These are phyloP conservation scores for Lemur catta DNA, from an alignment of 2,797 vertebrate species.

Conservation along the genomic window DNA sequence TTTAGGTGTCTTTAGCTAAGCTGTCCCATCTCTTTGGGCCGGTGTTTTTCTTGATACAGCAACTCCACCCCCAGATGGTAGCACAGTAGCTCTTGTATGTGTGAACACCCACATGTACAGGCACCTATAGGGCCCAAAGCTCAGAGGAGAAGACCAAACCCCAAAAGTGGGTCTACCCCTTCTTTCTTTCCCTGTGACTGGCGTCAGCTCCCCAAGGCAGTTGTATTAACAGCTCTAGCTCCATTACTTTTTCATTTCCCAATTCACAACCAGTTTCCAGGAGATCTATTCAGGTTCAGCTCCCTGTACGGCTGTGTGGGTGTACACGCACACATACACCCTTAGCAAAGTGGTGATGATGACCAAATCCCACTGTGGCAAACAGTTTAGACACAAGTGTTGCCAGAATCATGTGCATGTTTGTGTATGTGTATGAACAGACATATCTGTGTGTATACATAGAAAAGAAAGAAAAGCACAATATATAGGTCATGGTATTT, in stretches of 20 bases:
- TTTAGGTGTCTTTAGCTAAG: neutral
- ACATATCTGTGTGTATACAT: neutral
- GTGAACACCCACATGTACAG: too few species aligned
- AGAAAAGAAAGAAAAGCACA: neutral
- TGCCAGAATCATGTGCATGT: neutral
- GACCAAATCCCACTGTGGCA: neutral
- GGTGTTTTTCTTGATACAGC: neutral
- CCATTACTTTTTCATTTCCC: neutral
- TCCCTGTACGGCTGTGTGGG: rapidly evolving
- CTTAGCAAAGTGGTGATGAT: neutral
- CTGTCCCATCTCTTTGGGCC: neutral
- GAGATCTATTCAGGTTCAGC: neutral
- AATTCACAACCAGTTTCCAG: neutral
- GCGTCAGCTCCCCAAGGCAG: neutral
- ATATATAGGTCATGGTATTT: neutral
- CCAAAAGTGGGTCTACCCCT: neutral
- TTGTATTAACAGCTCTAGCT: neutral
- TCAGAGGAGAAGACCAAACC: neutral
- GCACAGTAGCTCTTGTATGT: neutral
- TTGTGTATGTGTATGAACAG: neutral
- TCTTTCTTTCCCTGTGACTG: neutral
- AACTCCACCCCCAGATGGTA: neutral
- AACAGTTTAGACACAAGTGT: neutral
- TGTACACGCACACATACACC: neutral
- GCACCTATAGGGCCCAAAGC: neutral